Evolutionary conservation across 2,888 invertebrate genomes (phyloP).

Genomic region (Epistrophe eligans): DNA sequence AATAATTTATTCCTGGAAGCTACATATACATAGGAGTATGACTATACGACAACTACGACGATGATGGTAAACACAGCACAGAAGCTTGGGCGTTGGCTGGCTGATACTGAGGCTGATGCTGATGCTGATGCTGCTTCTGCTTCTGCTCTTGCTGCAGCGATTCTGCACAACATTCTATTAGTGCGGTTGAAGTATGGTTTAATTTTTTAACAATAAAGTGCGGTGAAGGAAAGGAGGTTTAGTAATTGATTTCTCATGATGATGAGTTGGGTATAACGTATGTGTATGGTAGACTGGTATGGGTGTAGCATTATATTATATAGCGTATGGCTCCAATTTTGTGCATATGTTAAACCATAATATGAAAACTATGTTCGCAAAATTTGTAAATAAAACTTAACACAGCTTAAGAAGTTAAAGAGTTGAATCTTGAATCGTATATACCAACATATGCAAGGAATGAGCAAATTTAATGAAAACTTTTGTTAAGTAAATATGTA

Average conservation of each 20-base stretch:
- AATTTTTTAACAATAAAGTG: conserved; percentile 41
- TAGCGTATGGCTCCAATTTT: conserved; percentile 10
- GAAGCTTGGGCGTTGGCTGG: conserved; percentile 69
- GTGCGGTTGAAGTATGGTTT: conserved; percentile 49
- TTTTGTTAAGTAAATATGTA: not conserved
- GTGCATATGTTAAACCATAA: conserved; percentile 27
- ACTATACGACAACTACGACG: conserved; percentile 31
- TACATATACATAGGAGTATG: conserved; percentile 25
- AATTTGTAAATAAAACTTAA: conserved; percentile 7
- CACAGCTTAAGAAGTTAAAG: not conserved
- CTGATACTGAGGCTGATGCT: conserved; percentile 14
- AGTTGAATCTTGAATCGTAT: not conserved
- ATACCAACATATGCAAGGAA: not conserved
- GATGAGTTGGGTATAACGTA: conserved; percentile 13
- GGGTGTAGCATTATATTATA: not conserved
- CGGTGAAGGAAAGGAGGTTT: conserved; percentile 18
- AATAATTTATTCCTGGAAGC: conserved; percentile 61
- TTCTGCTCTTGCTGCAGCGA: conserved; percentile 26
- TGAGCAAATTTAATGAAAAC: conserved; percentile 3
- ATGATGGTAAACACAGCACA: conserved; percentile 27
- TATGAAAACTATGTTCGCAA: conserved; percentile 13
- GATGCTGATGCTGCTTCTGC: not conserved
- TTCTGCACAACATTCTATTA: conserved; percentile 44
- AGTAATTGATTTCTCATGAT: conserved; percentile 54
- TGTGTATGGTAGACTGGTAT: not conserved